Evolutionary conservation across 1,140 invertebrate genomes (phyloP).

Genomic region (Condylostylus longicornis): DNA sequence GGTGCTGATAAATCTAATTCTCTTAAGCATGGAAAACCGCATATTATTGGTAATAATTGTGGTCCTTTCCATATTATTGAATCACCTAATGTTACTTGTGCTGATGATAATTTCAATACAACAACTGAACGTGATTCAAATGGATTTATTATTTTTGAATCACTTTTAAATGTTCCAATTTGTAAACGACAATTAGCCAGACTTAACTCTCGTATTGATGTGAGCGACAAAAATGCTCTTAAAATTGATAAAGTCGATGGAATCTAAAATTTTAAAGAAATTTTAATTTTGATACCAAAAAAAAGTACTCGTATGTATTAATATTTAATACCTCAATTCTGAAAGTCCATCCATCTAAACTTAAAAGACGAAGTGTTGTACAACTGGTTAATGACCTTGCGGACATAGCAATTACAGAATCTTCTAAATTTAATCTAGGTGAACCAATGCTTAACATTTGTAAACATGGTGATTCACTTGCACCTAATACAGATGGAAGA

Average conservation of each 20-base stretch:
- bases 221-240: slow-evolving; percentile 31
- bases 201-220: slow-evolving; percentile 33
- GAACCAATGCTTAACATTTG: slow-evolving; percentile 40
- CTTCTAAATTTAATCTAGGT: slow-evolving; percentile 37
- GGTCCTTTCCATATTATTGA: slow-evolving; percentile 35
- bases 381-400: slow-evolving; percentile 38
- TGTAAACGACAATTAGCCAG: slow-evolving; percentile 35
- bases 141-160: slow-evolving; percentile 18
- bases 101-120: slow-evolving; percentile 30
- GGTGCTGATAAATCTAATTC: slow-evolving; percentile 34
- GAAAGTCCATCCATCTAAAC: slow-evolving; percentile 41
- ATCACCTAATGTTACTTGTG: slow-evolving; percentile 36
- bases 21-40: slow-evolving; percentile 35
- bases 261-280: slow-evolving; percentile 19
- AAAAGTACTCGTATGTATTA: too few species aligned
- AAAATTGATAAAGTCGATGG: slow-evolving; percentile 33
- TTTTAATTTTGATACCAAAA: neutral
- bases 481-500: slow-evolving; percentile 37
- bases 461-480: slow-evolving; percentile 36
- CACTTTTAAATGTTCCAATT: slow-evolving; percentile 13
- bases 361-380: slow-evolving; percentile 35
- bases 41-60: slow-evolving; percentile 35
- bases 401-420: slow-evolving; percentile 38
- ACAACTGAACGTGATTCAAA: slow-evolving; percentile 18
- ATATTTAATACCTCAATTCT: slow-evolving; percentile 40